A percentile compares a stretch with the other conserved stretches of the same genome.
These are phyloP conservation scores for Brachionus sp. DNA, from an alignment of 1,140 invertebrate species.

Conservation along the genomic window DNA sequence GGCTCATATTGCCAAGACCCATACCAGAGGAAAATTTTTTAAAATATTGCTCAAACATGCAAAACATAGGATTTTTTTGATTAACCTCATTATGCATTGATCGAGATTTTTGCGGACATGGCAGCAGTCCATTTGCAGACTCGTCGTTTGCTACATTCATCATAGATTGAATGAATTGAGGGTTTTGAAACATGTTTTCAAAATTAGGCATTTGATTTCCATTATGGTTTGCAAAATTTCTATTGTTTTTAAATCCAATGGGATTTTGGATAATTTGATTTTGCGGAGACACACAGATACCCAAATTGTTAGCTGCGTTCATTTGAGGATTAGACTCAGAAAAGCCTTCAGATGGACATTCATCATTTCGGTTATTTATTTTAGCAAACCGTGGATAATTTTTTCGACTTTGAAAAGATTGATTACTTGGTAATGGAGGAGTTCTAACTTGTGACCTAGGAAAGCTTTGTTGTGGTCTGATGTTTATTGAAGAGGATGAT, in stretches of 20 bases:
- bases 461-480: neutral
- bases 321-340: no score
- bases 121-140: neutral
- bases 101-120: neutral
- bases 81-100: neutral
- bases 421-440: neutral
- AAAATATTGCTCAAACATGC: conserved; percentile 18
- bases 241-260: neutral
- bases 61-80: neutral
- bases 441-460: neutral
- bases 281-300: neutral
- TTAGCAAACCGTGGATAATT: neutral
- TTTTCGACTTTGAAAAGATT: neutral
- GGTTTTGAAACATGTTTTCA: conserved; percentile 26
- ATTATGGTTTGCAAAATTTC: neutral
- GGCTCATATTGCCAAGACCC: neutral
- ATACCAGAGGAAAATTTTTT: neutral
- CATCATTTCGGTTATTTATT: neutral
- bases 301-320: neutral
- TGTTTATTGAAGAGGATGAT: neutral
- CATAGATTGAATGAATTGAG: neutral
- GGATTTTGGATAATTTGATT: neutral
- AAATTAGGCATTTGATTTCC: neutral
- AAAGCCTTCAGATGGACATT: neutral
- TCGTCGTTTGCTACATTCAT: neutral